Conservation (phyloP, 2,113 vertebrate genomes). For the Dolichallabes microphthalmus region DNA sequence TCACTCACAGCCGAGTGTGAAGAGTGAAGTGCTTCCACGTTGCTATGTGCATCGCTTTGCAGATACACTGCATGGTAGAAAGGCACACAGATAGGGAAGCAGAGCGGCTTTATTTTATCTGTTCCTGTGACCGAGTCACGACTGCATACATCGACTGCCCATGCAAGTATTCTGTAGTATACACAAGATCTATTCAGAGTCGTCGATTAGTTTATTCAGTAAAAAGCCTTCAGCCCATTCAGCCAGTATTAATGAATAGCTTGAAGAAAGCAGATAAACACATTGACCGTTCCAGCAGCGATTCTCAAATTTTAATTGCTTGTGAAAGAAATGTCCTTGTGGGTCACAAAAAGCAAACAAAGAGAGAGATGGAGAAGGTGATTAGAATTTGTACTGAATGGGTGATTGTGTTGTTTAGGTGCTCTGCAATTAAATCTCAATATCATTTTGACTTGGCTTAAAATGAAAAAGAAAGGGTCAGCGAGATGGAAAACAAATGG, state of each 20-base stretch:
- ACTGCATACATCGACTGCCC: neutral
- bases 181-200: neutral
- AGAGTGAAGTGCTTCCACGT: neutral
- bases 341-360: neutral
- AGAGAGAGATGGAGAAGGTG: conserved; percentile 1
- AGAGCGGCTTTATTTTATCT: neutral
- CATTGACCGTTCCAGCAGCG: neutral
- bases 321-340: neutral
- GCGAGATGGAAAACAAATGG: neutral
- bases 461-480: neutral
- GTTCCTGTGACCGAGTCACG: neutral
- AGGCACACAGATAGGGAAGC: neutral
- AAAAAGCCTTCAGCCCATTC: neutral
- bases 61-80: neutral
- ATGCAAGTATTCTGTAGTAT: neutral
- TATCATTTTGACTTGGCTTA: neutral
- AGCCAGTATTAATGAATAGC: neutral
- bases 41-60: neutral
- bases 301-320: neutral
- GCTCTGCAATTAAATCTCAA: neutral
- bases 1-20: neutral
- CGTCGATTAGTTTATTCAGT: neutral
- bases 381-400: neutral
- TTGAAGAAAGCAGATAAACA: neutral
- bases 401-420: neutral